phyloP scores from a whole-genome alignment of 2,113 vertebrate genomes.

The Pantherophis guttatus region DNA sequence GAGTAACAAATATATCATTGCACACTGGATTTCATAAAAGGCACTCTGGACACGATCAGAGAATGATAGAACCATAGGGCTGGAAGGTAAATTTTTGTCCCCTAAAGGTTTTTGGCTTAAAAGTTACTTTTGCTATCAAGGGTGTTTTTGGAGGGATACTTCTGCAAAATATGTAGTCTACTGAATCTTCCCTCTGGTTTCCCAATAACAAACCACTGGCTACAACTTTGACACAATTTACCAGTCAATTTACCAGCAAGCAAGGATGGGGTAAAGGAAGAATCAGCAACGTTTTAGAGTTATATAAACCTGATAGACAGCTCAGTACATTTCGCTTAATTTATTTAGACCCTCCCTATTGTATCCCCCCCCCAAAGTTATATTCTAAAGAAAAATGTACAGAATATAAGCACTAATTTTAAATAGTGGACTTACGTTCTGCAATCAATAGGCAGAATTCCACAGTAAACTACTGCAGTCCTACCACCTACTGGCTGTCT shows the following conservation, averaged over 20 bases:
- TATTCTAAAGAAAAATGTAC: background rate
- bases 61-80: background rate
- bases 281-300: background rate
- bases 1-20: background rate
- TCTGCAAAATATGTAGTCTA: background rate
- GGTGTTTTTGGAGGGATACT: background rate
- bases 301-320: background rate
- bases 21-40: background rate
- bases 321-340: background rate
- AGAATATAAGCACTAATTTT: slow-evolving; percentile 3
- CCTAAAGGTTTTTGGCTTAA: background rate
- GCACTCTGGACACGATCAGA: background rate
- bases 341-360: background rate
- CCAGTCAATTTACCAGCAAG: background rate
- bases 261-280: background rate
- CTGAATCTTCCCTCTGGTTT: background rate
- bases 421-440: background rate
- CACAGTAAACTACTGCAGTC: background rate
- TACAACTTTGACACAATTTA: background rate
- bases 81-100: background rate
- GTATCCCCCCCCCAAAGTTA: background rate
- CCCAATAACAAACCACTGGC: background rate
- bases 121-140: background rate
- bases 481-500: background rate
- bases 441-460: fast-evolving